Conservation (phyloP, 23 tunicate species). For the Ciona savignyi region DNA sequence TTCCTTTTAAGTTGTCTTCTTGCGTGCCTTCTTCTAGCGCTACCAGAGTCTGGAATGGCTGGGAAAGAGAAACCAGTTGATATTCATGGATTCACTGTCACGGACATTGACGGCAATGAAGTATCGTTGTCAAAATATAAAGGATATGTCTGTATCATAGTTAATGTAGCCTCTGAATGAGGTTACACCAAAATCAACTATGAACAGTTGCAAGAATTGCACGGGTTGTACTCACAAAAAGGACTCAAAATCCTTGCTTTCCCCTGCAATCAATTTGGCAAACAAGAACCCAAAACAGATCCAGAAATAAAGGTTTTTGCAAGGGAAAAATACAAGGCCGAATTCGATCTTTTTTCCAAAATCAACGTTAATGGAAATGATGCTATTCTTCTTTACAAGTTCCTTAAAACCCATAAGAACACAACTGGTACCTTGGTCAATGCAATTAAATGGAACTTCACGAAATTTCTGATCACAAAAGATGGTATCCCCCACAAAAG, state of each 20-base stretch:
- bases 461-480: too few species aligned
- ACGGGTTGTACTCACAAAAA: conserved; percentile 56
- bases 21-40: too few species aligned
- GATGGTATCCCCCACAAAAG: conserved; percentile 61
- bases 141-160: conserved; percentile 46
- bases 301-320: conserved; percentile 66
- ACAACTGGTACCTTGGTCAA: conserved; percentile 44
- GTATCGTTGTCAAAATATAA: conserved; percentile 46
- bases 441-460: too few species aligned
- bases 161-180: conserved; percentile 85
- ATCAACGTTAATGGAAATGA: conserved; percentile 67
- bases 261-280: conserved; percentile 78
- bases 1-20: too few species aligned
- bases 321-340: too few species aligned
- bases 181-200: conserved; percentile 66
- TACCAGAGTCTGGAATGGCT: too few species aligned
- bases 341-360: too few species aligned
- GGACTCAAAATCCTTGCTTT: conserved; percentile 67
- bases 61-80: too few species aligned
- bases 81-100: conserved; percentile 54
- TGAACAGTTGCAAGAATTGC: conserved; percentile 44
- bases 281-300: conserved; percentile 28
- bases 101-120: conserved; percentile 80
- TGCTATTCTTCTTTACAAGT: conserved; percentile 47
- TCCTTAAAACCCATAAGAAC: conserved; percentile 46